These are phyloP conservation scores for Orthonychiurus folsomi DNA, from an alignment of 2,888 invertebrate genomes.

Conservation along the genomic window DNA sequence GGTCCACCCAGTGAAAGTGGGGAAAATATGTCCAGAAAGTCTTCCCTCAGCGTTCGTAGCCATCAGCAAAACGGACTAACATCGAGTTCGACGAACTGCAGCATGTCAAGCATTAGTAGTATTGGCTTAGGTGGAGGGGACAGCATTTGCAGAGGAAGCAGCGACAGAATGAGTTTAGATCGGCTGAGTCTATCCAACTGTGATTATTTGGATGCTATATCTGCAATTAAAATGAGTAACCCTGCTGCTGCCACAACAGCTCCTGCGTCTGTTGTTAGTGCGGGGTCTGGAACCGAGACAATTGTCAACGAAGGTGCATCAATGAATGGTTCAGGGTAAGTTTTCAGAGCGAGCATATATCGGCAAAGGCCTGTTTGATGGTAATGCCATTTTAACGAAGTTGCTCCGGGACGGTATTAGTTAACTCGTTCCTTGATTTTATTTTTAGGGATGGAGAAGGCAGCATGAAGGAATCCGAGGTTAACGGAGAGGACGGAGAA, in stretches of 20 bases:
- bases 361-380: too few species aligned
- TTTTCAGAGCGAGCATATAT: too few species aligned
- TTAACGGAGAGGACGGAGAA: constrained; percentile 32
- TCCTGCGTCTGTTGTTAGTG: constrained; percentile 28
- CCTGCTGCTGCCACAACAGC: constrained; percentile 35
- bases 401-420: too few species aligned
- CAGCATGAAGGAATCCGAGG: constrained; percentile 34
- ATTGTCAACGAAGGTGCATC: constrained; percentile 38
- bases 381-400: too few species aligned
- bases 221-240: constrained; percentile 39
- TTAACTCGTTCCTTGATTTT: constrained; percentile 2
- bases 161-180: constrained; percentile 35
- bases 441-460: constrained; percentile 32
- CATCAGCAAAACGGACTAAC: constrained; percentile 17
- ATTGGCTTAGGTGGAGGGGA: constrained; percentile 25
- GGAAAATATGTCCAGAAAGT: constrained; percentile 27
- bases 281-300: constrained; percentile 37
- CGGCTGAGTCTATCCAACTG: constrained; percentile 38
- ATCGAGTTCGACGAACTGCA: constrained; percentile 13
- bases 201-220: constrained; percentile 40
- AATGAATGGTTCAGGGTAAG: constrained; percentile 37
- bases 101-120: constrained; percentile 37
- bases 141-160: constrained; percentile 14
- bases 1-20: constrained; percentile 18
- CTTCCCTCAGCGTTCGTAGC: constrained; percentile 33